These are phyloP conservation scores for Ophion costatus DNA, from an alignment of 2,888 invertebrate genomes.

Conservation along the genomic window DNA sequence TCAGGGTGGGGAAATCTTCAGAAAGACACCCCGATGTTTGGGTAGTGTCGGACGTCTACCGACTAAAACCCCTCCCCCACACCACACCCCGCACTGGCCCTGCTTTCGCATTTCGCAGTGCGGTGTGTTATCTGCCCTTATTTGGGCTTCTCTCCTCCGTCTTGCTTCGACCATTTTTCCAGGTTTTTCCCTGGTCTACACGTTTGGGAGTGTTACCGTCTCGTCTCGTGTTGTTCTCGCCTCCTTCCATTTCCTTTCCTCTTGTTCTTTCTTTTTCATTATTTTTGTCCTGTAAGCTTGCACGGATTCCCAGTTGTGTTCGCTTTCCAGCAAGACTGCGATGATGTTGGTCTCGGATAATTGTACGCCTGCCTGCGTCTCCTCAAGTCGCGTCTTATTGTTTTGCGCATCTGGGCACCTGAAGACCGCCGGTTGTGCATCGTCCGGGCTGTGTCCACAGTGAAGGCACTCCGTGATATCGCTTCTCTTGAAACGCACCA, in stretches of 20 bases:
- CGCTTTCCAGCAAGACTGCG: constrained; percentile 20
- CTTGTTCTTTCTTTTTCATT: constrained; percentile 25
- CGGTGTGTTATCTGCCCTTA: too few species aligned
- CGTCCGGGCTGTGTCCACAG: constrained; percentile 50
- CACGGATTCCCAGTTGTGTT: constrained; percentile 14
- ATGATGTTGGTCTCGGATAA: constrained; percentile 15
- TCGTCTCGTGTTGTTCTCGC: too few species aligned
- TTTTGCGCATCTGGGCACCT: constrained; percentile 27
- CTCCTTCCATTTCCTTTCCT: constrained; percentile 8
- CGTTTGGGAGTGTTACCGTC: too few species aligned
- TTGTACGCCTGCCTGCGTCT: constrained; percentile 7
- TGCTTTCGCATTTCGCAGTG: too few species aligned
- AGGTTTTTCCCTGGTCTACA: too few species aligned
- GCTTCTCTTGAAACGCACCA: constrained; percentile 59
- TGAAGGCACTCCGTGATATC: constrained; percentile 73
- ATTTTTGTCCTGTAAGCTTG: constrained; percentile 12
- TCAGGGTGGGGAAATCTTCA: too few species aligned
- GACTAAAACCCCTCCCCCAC: too few species aligned
- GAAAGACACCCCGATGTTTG: too few species aligned
- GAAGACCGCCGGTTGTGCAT: constrained; percentile 42
- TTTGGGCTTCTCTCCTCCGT: too few species aligned
- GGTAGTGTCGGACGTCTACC: too few species aligned
- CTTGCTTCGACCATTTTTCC: too few species aligned
- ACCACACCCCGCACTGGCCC: too few species aligned
- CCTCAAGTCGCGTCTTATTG: constrained; percentile 3